phyloP scores from a whole-genome alignment of 2,888 invertebrate genomes.

The Rhingia campestris region DNA sequence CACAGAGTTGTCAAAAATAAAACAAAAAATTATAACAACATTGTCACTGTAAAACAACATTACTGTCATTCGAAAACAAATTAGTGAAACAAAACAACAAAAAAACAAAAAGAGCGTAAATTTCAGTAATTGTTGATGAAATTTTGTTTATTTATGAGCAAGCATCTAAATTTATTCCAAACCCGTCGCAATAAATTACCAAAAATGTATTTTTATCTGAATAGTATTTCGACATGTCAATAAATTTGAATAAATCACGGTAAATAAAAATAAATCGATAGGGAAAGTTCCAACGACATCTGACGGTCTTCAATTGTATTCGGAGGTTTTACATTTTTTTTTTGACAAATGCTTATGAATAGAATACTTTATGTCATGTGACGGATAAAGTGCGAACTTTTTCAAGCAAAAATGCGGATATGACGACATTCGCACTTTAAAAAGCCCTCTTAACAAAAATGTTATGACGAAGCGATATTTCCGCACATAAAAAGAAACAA shows the following conservation, averaged over 20 bases:
- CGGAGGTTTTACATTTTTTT: slow-evolving; percentile 7
- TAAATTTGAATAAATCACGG: not conserved
- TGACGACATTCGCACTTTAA: slow-evolving; percentile 40
- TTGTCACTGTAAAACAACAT: too few species aligned
- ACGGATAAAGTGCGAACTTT: not conserved
- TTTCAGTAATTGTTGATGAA: slow-evolving; percentile 30
- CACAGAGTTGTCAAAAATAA: too few species aligned
- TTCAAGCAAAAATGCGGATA: slow-evolving; percentile 38
- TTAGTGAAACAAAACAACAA: not conserved
- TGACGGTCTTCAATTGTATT: slow-evolving; percentile 19
- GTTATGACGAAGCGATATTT: not conserved
- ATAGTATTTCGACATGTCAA: slow-evolving; percentile 32
- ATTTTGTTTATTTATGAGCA: slow-evolving; percentile 27
- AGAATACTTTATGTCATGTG: slow-evolving; percentile 3
- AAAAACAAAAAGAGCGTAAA: slow-evolving; percentile 10
- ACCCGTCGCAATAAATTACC: slow-evolving; percentile 31
- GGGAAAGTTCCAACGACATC: slow-evolving; percentile 28
- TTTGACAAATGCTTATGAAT: slow-evolving; percentile 26
- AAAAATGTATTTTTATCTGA: slow-evolving; percentile 25
- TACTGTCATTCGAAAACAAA: too few species aligned
- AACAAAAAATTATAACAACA: too few species aligned
- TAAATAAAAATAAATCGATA: not conserved
- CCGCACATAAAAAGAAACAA: not conserved
- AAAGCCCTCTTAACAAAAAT: not conserved
- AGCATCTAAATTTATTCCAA: slow-evolving; percentile 4